These are phyloP conservation scores for Mionectes olivaceus DNA, from an alignment of 2,797 vertebrate genomes.

Conservation along the genomic window DNA sequence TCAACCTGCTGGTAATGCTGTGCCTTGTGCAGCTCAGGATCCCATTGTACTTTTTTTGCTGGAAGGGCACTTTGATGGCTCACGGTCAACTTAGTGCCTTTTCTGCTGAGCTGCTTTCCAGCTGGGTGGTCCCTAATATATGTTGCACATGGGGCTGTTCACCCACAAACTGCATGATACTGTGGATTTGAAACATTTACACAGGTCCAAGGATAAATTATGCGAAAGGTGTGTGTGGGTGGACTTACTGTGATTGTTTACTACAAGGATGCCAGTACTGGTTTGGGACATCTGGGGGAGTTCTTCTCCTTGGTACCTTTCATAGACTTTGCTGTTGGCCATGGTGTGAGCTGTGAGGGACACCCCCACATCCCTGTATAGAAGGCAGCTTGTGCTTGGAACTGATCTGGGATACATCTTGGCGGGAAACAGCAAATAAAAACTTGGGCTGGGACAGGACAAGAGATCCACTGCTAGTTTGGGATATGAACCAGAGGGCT, in stretches of 20 bases:
- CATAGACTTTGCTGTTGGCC: not conserved
- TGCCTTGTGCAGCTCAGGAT: not conserved
- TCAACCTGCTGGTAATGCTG: not conserved
- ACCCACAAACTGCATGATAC: not conserved
- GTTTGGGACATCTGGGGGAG: not conserved
- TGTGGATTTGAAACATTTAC: not conserved
- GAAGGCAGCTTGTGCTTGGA: not conserved
- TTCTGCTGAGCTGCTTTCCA: not conserved
- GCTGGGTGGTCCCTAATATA: rapidly evolving
- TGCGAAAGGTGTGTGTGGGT: not conserved
- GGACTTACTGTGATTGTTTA: not conserved
- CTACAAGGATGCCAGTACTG: not conserved
- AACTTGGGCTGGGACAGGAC: not conserved
- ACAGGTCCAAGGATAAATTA: not conserved
- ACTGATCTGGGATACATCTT: no score
- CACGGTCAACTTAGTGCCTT: not conserved
- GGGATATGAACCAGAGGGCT: not conserved
- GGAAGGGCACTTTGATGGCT: not conserved
- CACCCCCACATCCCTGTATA: not conserved
- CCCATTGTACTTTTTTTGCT: rapidly evolving
- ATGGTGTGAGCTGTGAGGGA: not conserved
- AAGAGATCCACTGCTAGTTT: not conserved
- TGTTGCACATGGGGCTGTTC: rapidly evolving
- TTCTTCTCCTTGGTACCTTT: not conserved
- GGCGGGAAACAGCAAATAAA: not conserved